Base-by-base conservation (phyloP, 2,888 invertebrate genomes). In the Amphipyra tragopoginis region DNA sequence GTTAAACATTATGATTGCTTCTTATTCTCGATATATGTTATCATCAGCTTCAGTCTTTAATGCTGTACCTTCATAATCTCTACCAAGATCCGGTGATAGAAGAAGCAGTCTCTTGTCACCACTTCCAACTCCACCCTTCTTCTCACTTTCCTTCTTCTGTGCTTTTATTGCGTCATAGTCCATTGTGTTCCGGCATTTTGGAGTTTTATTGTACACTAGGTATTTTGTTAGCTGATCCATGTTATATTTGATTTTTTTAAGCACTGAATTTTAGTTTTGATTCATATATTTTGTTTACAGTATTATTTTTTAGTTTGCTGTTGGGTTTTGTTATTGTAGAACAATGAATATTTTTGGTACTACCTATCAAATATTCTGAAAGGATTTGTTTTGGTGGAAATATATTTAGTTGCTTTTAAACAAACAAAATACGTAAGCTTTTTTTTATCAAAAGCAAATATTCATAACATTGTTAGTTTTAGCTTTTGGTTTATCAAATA, bases 201-300 rank as follows among this genome's bases (percentile, higher is more conserved):
- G 94, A 3, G 89, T 92, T 82, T 86, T 89, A 71, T 94, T 94
- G 65, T 94, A 94, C 42, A 94, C 88, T 62, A 94, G 66, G 62
- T 82, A 94, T 51, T 89, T 91, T 49, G 91, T 92, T 55, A 94
- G 74, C 42, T 89, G 91, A 75, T 94, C 94, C 91, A 93, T 92
- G 71, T 70, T 72, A 9, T 1, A 8, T 0, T 39, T 44, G 55
- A 63, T 64, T 70, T 43, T 42, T 60, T 29, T 1, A 8, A 21
- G 4, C 53, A 55, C 49, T 49, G 38, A 2, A 5, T 50, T 55
- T 55, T 38, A 26, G 11, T 48, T 44, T n/a, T 21, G 2, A n/a
- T 26, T 9, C 52, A 13, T 52, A 45, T 21, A 26, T 11, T 47
- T 29, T 36, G 4, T 42, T 10, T 33, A 4, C 5, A 0, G 15